Evolutionary conservation across 2,888 invertebrate genomes (phyloP), one percentile per base, ranked within the genome.

Genomic region (Mythimna lalbum): DNA sequence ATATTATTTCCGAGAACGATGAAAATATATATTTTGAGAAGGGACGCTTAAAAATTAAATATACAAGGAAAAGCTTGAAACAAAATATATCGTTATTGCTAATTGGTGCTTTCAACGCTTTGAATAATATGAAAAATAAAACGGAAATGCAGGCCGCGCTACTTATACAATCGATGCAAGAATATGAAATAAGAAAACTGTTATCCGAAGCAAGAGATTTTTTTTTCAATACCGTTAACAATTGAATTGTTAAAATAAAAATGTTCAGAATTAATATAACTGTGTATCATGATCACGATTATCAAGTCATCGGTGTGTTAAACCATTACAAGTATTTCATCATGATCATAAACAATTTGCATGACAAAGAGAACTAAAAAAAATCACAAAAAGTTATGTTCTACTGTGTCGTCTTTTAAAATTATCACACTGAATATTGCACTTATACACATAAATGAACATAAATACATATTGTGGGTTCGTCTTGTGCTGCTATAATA

Each of bases 21-120:
- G 9, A 56, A 31, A 59, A 39, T n/a, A 55, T 27, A 27, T n/a
- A 60, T 56, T 43, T 61, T 9, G 39, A 63, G 21, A 55, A 53
- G 64, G 65, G 64, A 65, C 31, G 83, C 73, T 81, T 81, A 1
- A 76, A 72, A 64, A 72, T 53, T 4, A n/a, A 59, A 63, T 49
- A 56, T 59, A 10, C 61, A 56, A 61, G 49, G 60, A 55, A 70
- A 63, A 72, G 76, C 76, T 86, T 76, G 0, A 55, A 68, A 71
- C 21, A 47, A 47, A 59, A 21, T 67, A 36, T 63, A 64, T 61
- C n/a, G 39, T 56, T 59, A 77, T 86, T 84, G 84, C 86, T 86
- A 72, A 71, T 39, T 67, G 69, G 43, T 64, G 86, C 86, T 84
- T 84, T 71, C 47, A 67, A 75, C 59, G 84, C 84, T 84, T 84